phyloP scores from a whole-genome alignment of 2,888 invertebrate genomes.

The Matsumyia berberina region DNA sequence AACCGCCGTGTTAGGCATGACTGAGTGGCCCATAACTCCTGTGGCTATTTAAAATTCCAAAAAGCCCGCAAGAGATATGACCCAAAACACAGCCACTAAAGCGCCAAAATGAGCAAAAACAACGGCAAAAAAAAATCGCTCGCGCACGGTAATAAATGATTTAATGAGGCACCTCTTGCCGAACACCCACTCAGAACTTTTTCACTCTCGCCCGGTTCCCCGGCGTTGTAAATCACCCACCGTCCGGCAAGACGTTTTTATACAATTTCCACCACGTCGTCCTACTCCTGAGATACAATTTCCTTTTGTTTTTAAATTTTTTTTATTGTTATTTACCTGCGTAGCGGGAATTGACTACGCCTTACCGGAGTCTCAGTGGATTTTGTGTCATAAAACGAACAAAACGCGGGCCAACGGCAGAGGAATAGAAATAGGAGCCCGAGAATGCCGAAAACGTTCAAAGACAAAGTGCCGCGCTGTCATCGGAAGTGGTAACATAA shows the following conservation, averaged over 20 bases:
- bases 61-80: constrained; percentile 39
- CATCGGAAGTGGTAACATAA: constrained; percentile 57
- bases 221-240: constrained; percentile 26
- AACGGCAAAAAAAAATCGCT: constrained; percentile 12
- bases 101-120: constrained; percentile 22
- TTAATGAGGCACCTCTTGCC: constrained; percentile 45
- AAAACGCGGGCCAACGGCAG: background rate
- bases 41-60: constrained; percentile 15
- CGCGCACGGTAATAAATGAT: constrained; percentile 27
- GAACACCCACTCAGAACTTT: constrained; percentile 26
- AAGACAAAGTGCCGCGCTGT: constrained; percentile 30
- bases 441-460: background rate
- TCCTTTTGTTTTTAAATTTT: background rate
- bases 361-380: background rate
- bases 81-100: constrained; percentile 50
- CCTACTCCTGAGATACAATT: background rate
- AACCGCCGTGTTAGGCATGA: constrained; percentile 10
- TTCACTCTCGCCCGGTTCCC: background rate
- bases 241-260: constrained; percentile 9
- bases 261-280: constrained; percentile 17
- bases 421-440: background rate
- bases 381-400: constrained; percentile 8
- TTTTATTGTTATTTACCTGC: constrained; percentile 2
- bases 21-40: constrained; percentile 31
- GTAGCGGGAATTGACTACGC: constrained; percentile 2